phyloP scores from a whole-genome alignment of 2,888 invertebrate genomes.

The Amblyteles armatorius region DNA sequence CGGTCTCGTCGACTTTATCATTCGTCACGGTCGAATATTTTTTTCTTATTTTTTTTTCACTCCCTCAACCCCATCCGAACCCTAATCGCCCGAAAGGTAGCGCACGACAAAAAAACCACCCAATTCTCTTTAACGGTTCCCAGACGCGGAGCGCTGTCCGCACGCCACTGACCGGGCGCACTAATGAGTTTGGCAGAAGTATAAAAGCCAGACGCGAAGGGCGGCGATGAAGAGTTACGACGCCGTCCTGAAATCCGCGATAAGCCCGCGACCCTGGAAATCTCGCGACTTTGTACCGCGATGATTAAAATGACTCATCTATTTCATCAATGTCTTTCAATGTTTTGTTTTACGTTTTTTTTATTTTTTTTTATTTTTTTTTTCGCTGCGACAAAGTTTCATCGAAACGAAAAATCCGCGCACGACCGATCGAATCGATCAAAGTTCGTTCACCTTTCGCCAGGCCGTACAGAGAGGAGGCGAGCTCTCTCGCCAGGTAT shows the following conservation, averaged over 20 bases:
- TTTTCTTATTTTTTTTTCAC: conserved; percentile 16
- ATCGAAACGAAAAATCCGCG: neutral
- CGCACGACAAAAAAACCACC: neutral
- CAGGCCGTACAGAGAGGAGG: conserved; percentile 18
- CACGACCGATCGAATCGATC: conserved; percentile 65
- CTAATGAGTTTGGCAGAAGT: conserved; percentile 32
- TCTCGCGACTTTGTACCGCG: neutral
- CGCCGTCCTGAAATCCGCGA: neutral
- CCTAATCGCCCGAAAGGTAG: conserved; percentile 35
- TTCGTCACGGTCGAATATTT: conserved; percentile 17
- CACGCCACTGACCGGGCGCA: conserved; percentile 3
- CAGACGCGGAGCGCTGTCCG: conserved; percentile 6
- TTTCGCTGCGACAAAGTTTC: neutral
- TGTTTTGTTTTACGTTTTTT: neutral
- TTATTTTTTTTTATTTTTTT: neutral
- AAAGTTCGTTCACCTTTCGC: conserved; percentile 63
- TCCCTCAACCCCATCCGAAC: neutral
- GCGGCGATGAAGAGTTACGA: conserved; percentile 18
- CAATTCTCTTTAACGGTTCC: conserved; percentile 10
- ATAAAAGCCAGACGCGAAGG: conserved; percentile 13
- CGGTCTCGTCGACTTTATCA: conserved; percentile 29
- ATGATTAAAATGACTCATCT: neutral
- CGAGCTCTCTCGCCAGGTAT: conserved; percentile 58
- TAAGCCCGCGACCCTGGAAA: neutral
- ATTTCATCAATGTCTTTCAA: neutral